phyloP scores from a whole-genome alignment of 2,888 invertebrate genomes.

The Cosmorhoe ocellata region DNA sequence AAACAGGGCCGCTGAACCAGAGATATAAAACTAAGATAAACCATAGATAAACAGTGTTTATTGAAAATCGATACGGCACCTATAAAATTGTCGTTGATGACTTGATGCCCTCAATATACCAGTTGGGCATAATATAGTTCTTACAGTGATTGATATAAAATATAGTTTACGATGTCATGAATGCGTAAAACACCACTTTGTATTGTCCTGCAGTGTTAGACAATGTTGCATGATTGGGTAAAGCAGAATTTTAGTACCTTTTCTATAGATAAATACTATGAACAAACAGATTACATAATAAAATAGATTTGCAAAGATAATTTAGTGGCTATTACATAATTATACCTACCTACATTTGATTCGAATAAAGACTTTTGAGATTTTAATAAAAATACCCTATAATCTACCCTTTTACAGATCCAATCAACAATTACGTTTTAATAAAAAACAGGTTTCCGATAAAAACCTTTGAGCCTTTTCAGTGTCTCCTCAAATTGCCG shows the following conservation, averaged over 20 bases:
- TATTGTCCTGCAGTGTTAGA: slow-evolving; percentile 3
- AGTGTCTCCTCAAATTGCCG: slow-evolving; percentile 32
- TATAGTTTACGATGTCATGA: slow-evolving; percentile 34
- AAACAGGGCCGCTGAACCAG: slow-evolving; percentile 31
- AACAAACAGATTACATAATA: no score
- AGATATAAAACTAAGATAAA: slow-evolving; percentile 42
- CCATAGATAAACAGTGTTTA: slow-evolving; percentile 51
- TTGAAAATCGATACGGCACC: slow-evolving; percentile 54
- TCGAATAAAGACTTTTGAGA: no score
- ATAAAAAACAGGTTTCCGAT: slow-evolving; percentile 16
- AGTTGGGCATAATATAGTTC: slow-evolving; percentile 35
- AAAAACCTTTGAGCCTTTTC: slow-evolving; percentile 21
- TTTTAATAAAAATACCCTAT: no score
- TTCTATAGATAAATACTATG: no score
- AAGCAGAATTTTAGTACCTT: no score
- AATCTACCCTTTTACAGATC: slow-evolving; percentile 2
- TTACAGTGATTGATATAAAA: slow-evolving; percentile 42
- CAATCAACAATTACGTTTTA: slow-evolving; percentile 16
- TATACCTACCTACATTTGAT: no score
- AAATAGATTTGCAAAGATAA: no score
- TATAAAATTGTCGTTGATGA: slow-evolving; percentile 45
- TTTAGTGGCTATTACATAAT: no score
- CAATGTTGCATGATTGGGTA: slow-evolving; percentile 6
- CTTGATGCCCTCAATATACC: slow-evolving; percentile 36
- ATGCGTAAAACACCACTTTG: slow-evolving; percentile 24